A percentile compares a stretch with the other conserved stretches of the same genome.
Evolutionary conservation across 2,113 vertebrate genomes (phyloP).

Genomic region (Glaucidium brasilianum): DNA sequence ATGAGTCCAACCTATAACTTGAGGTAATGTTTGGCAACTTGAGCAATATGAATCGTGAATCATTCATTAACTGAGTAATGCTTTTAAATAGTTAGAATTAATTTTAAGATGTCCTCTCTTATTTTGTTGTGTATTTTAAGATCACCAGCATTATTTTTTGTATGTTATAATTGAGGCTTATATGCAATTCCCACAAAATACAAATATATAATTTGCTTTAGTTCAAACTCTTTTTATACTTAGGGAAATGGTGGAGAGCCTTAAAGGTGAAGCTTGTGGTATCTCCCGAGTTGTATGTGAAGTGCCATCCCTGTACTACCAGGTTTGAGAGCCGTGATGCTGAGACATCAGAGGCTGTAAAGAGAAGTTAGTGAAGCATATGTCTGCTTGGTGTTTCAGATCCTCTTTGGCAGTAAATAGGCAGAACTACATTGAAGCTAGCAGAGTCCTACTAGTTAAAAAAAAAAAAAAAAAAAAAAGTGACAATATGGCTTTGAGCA

Average conservation of each 20-base stretch:
- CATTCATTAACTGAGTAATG: constrained; percentile 21
- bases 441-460: background rate
- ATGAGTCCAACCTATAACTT: background rate
- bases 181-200: background rate
- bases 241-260: background rate
- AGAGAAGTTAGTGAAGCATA: background rate
- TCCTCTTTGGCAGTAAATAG: background rate
- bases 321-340: background rate
- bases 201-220: background rate
- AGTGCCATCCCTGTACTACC: background rate
- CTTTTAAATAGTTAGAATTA: constrained; percentile 25
- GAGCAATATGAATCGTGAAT: background rate
- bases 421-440: background rate
- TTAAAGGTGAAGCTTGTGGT: background rate
- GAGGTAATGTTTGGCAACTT: constrained; percentile 11
- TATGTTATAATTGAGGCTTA: background rate
- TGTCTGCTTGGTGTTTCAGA: background rate
- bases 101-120: background rate
- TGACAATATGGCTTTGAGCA: background rate
- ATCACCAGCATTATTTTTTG: background rate
- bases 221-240: background rate
- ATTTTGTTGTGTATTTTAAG: background rate
- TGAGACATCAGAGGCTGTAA: background rate
- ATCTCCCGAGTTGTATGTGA: background rate
- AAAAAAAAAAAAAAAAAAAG: fast-evolving